phyloP scores from a whole-genome alignment of 2,888 invertebrate genomes.

The Cerastis rubricosa region DNA sequence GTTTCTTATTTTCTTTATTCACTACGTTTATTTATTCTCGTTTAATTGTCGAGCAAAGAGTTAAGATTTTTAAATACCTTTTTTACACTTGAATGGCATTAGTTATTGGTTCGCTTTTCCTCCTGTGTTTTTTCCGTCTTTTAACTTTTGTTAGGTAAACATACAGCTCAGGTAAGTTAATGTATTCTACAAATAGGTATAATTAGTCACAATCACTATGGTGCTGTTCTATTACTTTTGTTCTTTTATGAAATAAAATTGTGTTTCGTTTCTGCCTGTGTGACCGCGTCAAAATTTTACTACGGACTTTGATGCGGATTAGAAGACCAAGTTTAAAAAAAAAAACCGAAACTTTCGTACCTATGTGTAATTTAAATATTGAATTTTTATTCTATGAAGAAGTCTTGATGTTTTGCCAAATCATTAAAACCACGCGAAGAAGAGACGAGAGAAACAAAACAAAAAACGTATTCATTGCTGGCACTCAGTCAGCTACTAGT shows the following conservation, averaged over 20 bases:
- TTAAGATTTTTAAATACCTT: conserved; percentile 33
- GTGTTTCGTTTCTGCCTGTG: background rate
- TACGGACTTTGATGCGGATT: background rate
- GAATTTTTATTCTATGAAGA: background rate
- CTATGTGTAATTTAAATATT: no score
- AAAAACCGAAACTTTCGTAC: background rate
- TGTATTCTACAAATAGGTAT: background rate
- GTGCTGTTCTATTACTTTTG: background rate
- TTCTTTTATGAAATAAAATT: background rate
- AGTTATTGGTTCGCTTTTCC: conserved; percentile 23
- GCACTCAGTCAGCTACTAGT: background rate
- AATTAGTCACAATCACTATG: background rate
- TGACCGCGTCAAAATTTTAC: background rate
- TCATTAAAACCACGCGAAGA: background rate
- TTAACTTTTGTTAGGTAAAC: background rate
- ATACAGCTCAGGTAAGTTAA: background rate
- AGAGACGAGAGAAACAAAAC: background rate
- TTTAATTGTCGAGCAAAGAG: conserved; percentile 42
- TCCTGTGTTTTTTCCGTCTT: background rate
- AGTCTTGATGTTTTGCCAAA: background rate
- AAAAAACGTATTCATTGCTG: background rate
- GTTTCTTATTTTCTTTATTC: conserved; percentile 43
- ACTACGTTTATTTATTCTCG: conserved; percentile 38
- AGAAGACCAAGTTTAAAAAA: background rate
- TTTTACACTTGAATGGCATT: conserved; percentile 30